Percentiles rank a stretch among this genome's conserved stretches.
phyloP scores from a whole-genome alignment of 2,888 invertebrate species.

The Amphipyra tragopoginis region DNA sequence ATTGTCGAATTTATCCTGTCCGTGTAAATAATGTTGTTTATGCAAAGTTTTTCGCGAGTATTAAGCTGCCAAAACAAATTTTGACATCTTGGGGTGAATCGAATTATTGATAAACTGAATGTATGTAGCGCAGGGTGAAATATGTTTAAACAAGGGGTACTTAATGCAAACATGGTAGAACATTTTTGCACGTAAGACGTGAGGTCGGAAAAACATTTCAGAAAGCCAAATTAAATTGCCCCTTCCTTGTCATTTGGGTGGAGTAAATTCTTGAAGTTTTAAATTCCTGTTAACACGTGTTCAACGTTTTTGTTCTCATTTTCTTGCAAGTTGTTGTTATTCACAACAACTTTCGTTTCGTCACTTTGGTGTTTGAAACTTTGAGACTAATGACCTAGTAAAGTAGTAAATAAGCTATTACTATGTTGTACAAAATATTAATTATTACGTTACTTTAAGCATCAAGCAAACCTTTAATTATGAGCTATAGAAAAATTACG shows the following conservation, averaged over 20 bases:
- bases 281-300: conserved; percentile 8
- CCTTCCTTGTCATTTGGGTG: not conserved
- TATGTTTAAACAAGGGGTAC: conserved; percentile 66
- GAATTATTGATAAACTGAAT: conserved; percentile 71
- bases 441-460: too few relatives aligned
- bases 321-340: not conserved
- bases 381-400: too few relatives aligned
- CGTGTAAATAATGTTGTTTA: conserved; percentile 78
- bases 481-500: too few relatives aligned
- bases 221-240: conserved; percentile 26
- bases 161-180: conserved; percentile 58
- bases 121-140: conserved; percentile 61
- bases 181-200: conserved; percentile 26
- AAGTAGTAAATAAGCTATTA: too few relatives aligned
- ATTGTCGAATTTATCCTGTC: conserved; percentile 84
- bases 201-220: conserved; percentile 2
- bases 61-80: conserved; percentile 78
- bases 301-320: conserved; percentile 18
- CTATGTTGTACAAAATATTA: too few relatives aligned
- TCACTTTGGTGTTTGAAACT: too few relatives aligned
- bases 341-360: too few relatives aligned
- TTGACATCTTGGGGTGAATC: conserved; percentile 75
- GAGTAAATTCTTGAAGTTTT: not conserved
- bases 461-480: too few relatives aligned
- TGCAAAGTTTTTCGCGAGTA: conserved; percentile 67